Evolutionary conservation across 1,140 invertebrate genomes (phyloP).

Genomic region (Anastrepha ludens): DNA sequence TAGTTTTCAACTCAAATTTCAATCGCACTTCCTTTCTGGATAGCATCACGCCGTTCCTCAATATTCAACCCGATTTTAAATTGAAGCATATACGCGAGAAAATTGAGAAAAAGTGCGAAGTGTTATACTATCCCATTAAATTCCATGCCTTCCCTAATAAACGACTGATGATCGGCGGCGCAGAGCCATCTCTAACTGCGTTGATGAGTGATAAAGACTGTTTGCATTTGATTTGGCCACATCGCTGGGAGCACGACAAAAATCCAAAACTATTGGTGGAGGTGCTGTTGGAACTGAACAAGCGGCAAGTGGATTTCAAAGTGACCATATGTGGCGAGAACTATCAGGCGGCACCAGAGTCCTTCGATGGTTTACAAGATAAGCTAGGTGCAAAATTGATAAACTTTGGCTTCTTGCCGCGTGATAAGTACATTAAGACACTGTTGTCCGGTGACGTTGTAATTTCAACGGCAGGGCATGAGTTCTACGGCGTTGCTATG

Average conservation of each 20-base stretch:
- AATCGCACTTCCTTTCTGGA: constrained; percentile 82
- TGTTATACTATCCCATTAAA: constrained; percentile 81
- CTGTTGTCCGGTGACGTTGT: constrained; percentile 79
- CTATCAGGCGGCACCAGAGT: constrained; percentile 74
- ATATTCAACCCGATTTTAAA: constrained; percentile 81
- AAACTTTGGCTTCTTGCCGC: constrained; percentile 79
- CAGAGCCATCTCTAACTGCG: constrained; percentile 46
- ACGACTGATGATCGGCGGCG: constrained; percentile 58
- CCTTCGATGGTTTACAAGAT: constrained; percentile 76
- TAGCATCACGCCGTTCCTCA: constrained; percentile 80
- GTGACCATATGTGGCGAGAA: constrained; percentile 77
- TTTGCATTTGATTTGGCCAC: constrained; percentile 85
- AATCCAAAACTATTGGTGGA: constrained; percentile 81
- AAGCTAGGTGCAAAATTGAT: constrained; percentile 77
- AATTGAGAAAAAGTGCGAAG: constrained; percentile 79
- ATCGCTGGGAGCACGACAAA: constrained; percentile 89
- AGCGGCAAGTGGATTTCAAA: constrained; percentile 77
- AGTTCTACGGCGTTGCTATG: constrained; percentile 87
- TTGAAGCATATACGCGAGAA: constrained; percentile 77
- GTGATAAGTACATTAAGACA: constrained; percentile 78
- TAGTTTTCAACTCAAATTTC: constrained; percentile 85
- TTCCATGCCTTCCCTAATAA: constrained; percentile 72
- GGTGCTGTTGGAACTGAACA: constrained; percentile 77
- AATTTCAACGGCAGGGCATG: constrained; percentile 84
- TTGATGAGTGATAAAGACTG: constrained; percentile 60